Evolutionary conservation across 2,113 vertebrate genomes (phyloP).

Genomic region (Tenebrosternarchus preto): DNA sequence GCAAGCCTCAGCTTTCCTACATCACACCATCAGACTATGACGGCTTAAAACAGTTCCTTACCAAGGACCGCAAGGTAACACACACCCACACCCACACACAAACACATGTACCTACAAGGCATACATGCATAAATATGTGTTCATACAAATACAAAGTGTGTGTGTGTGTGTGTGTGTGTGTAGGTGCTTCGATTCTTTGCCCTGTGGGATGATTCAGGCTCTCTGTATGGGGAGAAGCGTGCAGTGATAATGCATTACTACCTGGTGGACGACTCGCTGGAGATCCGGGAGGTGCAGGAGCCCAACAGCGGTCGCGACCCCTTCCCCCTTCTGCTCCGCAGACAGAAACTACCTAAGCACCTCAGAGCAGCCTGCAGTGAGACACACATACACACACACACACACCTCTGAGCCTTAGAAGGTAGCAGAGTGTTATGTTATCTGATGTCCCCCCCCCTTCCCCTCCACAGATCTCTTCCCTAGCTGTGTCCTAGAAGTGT

Average conservation of each 20-base stretch:
- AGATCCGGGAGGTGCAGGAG: slow-evolving; percentile 84
- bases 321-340: slow-evolving; percentile 82
- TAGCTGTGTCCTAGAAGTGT: slow-evolving; percentile 85
- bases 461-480: slow-evolving; percentile 81
- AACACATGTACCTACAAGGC: neutral
- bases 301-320: slow-evolving; percentile 84
- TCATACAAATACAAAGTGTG: neutral
- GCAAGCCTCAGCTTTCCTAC: slow-evolving; percentile 58
- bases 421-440: neutral
- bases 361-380: slow-evolving; percentile 62
- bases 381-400: slow-evolving; percentile 9
- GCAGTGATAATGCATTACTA: slow-evolving; percentile 84
- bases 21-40: slow-evolving; percentile 73
- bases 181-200: slow-evolving; percentile 92
- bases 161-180: slow-evolving; percentile 23
- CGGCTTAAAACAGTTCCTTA: slow-evolving; percentile 80
- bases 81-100: neutral
- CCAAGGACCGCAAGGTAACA: slow-evolving; percentile 85
- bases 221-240: slow-evolving; percentile 73
- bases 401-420: neutral
- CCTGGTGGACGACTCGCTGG: slow-evolving; percentile 86
- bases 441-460: neutral
- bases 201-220: slow-evolving; percentile 79
- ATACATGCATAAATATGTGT: neutral
- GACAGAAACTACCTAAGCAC: slow-evolving; percentile 82